These are phyloP conservation scores for Esox niger DNA, from an alignment of 2,113 vertebrate genomes.

Conservation along the genomic window DNA sequence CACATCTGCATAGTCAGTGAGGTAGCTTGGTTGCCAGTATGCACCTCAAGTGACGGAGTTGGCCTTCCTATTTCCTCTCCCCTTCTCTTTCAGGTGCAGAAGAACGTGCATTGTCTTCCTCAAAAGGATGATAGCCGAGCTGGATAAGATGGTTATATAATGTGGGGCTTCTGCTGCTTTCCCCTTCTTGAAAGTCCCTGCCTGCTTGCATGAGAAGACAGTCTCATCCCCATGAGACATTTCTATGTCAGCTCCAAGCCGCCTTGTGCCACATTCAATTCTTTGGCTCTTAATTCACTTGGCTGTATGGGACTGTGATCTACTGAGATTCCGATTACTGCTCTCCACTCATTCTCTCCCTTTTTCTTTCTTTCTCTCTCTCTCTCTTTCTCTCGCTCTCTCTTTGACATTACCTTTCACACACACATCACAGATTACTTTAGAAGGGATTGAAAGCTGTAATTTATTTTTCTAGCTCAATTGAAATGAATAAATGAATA, in stretches of 20 bases:
- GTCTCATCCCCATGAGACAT: not conserved
- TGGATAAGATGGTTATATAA: conserved; percentile 60
- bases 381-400: conserved; percentile 21
- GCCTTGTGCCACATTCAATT: too few species aligned
- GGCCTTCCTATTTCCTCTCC: conserved; percentile 18
- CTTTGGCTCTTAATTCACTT: too few species aligned
- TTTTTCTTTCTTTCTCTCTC: conserved; percentile 19
- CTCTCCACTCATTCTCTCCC: conserved; percentile 31
- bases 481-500: too few species aligned
- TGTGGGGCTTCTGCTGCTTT: conserved; percentile 51
- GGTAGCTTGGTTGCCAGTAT: not conserved
- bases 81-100: conserved; percentile 54
- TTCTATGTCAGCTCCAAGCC: not conserved
- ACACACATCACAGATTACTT: too few species aligned
- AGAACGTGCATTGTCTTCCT: too few species aligned
- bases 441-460: too few species aligned
- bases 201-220: not conserved
- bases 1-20: not conserved
- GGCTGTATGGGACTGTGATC: too few species aligned
- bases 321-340: too few species aligned
- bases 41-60: not conserved
- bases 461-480: too few species aligned
- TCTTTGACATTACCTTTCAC: not conserved
- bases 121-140: conserved; percentile 65
- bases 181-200: not conserved